Conservation (phyloP, 2,113 vertebrate species). For the Marcusenius ussheri region DNA sequence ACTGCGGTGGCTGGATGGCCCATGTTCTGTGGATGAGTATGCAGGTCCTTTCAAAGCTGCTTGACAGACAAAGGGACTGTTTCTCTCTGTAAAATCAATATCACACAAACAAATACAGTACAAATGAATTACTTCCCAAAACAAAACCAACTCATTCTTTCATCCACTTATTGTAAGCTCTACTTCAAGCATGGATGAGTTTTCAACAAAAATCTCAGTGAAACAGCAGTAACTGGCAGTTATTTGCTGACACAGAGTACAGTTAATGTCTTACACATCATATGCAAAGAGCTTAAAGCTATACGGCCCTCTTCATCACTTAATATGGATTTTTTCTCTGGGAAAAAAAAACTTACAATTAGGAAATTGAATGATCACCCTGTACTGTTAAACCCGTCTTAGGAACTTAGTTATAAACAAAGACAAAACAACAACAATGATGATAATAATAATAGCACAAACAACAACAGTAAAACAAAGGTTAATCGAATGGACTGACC, state of each 20-base stretch:
- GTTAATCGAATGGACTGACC: background rate
- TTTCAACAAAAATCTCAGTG: background rate
- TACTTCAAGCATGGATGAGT: background rate
- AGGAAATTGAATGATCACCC: background rate
- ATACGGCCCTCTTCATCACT: background rate
- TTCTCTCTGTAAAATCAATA: background rate
- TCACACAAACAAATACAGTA: background rate
- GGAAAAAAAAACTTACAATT: background rate
- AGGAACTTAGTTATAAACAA: background rate
- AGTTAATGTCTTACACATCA: background rate
- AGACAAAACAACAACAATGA: background rate
- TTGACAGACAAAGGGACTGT: background rate
- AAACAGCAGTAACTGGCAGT: background rate
- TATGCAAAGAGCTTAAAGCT: background rate
- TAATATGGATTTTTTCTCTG: background rate
- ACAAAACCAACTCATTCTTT: background rate
- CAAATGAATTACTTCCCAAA: background rate
- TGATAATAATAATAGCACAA: background rate
- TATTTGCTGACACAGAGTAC: background rate
- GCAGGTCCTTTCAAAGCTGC: conserved; percentile 18
- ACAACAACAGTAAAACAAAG: background rate
- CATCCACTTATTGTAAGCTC: background rate
- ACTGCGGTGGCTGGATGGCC: conserved; percentile 33
- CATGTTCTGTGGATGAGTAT: conserved; percentile 23
- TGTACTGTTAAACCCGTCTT: background rate